These are phyloP conservation scores for Chalcis sispes DNA, from an alignment of 2,888 invertebrate genomes.

Conservation along the genomic window DNA sequence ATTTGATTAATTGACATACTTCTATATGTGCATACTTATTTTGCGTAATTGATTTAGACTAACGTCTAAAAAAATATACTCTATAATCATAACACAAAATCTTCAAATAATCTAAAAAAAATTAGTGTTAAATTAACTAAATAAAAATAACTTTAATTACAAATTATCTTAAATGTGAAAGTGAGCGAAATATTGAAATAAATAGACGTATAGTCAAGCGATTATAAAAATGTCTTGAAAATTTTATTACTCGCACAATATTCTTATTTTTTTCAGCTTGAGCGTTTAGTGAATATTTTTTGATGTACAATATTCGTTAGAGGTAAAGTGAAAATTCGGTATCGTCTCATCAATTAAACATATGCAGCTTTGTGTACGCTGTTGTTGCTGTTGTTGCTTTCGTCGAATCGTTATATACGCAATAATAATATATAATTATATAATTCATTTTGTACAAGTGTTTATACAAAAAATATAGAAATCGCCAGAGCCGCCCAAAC, in stretches of 20 bases:
- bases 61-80: constrained; percentile 34
- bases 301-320: constrained; percentile 47
- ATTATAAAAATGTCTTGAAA: constrained; percentile 61
- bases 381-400: constrained; percentile 37
- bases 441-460: constrained; percentile 60
- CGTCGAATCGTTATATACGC: constrained; percentile 54
- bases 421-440: constrained; percentile 58
- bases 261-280: constrained; percentile 55
- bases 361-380: constrained; percentile 36
- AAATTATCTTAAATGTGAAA: constrained; percentile 32
- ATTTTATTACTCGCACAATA: constrained; percentile 63
- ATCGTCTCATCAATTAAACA: constrained; percentile 44
- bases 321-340: constrained; percentile 52
- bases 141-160: constrained; percentile 42
- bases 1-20: constrained; percentile 54
- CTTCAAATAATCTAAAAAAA: constrained; percentile 29
- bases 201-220: constrained; percentile 49
- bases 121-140: constrained; percentile 43
- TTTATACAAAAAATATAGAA: constrained; percentile 61
- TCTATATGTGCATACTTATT: constrained; percentile 28
- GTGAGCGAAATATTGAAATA: constrained; percentile 46
- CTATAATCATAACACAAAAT: constrained; percentile 34
- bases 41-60: constrained; percentile 22
- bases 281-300: constrained; percentile 52
- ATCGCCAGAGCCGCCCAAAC: constrained; percentile 50